Percentiles rank a stretch among this genome's conserved stretches.
These are phyloP conservation scores for Sericinus montela DNA, from an alignment of 2,888 invertebrate species.

Conservation along the genomic window DNA sequence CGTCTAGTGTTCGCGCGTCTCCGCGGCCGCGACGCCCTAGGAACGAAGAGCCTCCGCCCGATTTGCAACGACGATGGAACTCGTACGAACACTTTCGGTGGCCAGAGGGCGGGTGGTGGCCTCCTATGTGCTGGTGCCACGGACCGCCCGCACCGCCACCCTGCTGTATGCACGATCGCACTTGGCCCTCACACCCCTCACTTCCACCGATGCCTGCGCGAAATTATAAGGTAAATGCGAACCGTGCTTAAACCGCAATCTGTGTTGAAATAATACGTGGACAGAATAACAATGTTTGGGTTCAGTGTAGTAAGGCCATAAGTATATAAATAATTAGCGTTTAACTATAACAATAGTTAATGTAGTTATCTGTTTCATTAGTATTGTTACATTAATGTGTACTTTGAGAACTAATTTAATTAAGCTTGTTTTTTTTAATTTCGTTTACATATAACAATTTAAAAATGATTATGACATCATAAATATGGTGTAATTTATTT, in stretches of 20 bases:
- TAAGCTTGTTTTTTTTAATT: too few species aligned
- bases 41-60: slow-evolving; percentile 62
- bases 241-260: slow-evolving; percentile 2
- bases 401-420: too few species aligned
- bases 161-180: slow-evolving; percentile 69
- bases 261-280: not conserved
- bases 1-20: slow-evolving; percentile 59
- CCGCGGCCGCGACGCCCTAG: slow-evolving; percentile 59
- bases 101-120: slow-evolving; percentile 76
- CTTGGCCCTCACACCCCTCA: slow-evolving; percentile 73
- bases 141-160: slow-evolving; percentile 66
- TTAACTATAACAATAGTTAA: too few species aligned
- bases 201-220: slow-evolving; percentile 52
- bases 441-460: too few species aligned
- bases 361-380: too few species aligned
- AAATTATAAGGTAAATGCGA: slow-evolving; percentile 62
- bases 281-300: slow-evolving; percentile 1
- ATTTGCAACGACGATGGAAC: slow-evolving; percentile 69
- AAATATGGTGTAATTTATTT: too few species aligned
- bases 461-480: too few species aligned
- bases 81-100: slow-evolving; percentile 81
- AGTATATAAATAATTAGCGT: too few species aligned
- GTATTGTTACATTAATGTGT: too few species aligned
- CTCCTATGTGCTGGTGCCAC: slow-evolving; percentile 71
- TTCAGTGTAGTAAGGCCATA: slow-evolving; percentile 1